Evolutionary conservation across 92 coral and sea anemone species (phyloP), one percentile per base, ranked within the genome.

Genomic region (Epizoanthus rinbou): DNA sequence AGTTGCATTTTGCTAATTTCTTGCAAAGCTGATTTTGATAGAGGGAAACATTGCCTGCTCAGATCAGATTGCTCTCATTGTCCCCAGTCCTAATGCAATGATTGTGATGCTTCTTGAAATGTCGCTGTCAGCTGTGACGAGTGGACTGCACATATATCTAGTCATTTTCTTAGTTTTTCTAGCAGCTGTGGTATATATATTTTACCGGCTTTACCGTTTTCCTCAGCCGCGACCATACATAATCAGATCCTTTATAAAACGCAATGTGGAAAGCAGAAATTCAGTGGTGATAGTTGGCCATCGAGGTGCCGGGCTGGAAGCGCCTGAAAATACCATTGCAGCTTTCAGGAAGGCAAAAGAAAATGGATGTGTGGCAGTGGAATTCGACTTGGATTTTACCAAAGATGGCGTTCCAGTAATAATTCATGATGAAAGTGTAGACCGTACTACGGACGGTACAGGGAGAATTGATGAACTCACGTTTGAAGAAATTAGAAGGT

Each of bases 371-470:
- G 72, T 66, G 41, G 98, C 89, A 3, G 98, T 95, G 28, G 98
- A 95, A 72, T 95, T 95, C 84, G 98, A 95, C 76, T 92, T 95
- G 62, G 98, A 93, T 69, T 94, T 95, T 79, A 91, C 98, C 21
- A 91, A 89, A 89, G 98, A 95, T 91, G 98, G 98, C 79, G 91
- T 90, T 9, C 96, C 96, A 59, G 94, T 95, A 89, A 90, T 95
- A 80, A 93, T 95, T 88, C 98, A 95, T 86, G 98, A 95, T 64
- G 82, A 90, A 0, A 94, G 91, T 25, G 98, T 95, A 9, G 98
- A 95, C 71, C 88, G 98, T 64, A 95, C 98, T 1, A 95, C 98
- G 54, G 92, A 93, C 85, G 98, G 98, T 10, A 79, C 82, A 9
- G 98, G 98, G 6, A 86, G 88, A 57, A 91, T 95, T 33, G 62